A percentile compares a stretch with the other conserved stretches of the same genome.
These are phyloP conservation scores for Tetranychus piercei DNA, from an alignment of 2,888 invertebrate genomes.

Conservation along the genomic window DNA sequence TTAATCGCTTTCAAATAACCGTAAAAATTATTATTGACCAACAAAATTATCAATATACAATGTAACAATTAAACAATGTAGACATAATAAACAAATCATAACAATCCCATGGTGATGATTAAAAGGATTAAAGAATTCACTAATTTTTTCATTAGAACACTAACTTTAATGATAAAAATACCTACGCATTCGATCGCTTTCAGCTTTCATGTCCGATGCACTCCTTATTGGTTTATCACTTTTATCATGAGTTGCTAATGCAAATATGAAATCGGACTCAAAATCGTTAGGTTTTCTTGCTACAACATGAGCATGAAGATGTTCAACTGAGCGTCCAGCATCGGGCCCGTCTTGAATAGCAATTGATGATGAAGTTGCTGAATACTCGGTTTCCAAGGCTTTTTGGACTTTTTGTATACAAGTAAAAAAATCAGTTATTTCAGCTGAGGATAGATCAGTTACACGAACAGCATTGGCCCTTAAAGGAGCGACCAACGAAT, in stretches of 20 bases:
- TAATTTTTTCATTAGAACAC: too few species aligned
- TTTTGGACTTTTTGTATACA: conserved; percentile 42
- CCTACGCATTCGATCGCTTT: conserved; percentile 38
- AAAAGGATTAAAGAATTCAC: too few species aligned
- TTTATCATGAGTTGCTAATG: neutral
- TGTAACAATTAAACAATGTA: too few species aligned
- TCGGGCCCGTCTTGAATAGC: conserved; percentile 54
- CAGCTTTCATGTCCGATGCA: conserved; percentile 44
- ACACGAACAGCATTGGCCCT: conserved; percentile 39
- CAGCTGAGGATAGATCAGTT: conserved; percentile 45
- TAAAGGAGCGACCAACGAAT: conserved; percentile 57
- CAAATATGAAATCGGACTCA: conserved; percentile 24
- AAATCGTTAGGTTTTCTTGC: conserved; percentile 62
- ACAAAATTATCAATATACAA: too few species aligned
- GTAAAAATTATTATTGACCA: too few species aligned
- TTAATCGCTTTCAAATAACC: too few species aligned
- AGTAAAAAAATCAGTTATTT: conserved; percentile 54
- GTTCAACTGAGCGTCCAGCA: conserved; percentile 75
- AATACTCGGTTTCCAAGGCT: conserved; percentile 48
- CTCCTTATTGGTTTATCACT: neutral
- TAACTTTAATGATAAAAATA: conserved; percentile 19
- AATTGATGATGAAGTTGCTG: conserved; percentile 50
- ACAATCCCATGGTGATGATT: too few species aligned
- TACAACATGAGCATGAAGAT: conserved; percentile 71
- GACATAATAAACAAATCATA: too few species aligned